Evolutionary conservation across 2,888 invertebrate species (phyloP).

Genomic region (Mechanitis mazaeus): DNA sequence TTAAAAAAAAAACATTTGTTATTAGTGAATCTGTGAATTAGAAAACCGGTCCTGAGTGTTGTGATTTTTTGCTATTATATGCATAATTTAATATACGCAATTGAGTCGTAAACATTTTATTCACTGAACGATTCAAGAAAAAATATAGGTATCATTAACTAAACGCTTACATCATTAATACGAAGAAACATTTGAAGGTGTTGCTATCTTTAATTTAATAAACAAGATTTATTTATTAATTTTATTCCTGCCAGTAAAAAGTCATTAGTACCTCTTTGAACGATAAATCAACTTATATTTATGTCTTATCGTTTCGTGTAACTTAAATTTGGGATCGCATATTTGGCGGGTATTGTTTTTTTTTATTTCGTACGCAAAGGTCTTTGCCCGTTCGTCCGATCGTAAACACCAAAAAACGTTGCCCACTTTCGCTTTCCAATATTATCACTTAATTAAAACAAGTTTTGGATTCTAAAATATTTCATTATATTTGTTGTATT

Average conservation of each 20-base stretch:
- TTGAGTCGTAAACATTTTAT: too few relatives aligned
- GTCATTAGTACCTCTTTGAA: neutral
- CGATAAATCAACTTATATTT: neutral
- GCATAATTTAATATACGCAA: too few relatives aligned
- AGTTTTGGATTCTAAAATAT: neutral
- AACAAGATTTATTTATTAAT: neutral
- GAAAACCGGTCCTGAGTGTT: too few relatives aligned
- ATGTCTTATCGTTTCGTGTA: too few relatives aligned
- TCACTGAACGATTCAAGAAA: neutral
- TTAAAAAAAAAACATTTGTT: too few relatives aligned
- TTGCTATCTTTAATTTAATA: neutral
- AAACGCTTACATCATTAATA: conserved; percentile 12
- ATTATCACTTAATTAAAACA: neutral
- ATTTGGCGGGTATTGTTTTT: conserved; percentile 8
- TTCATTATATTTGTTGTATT: too few relatives aligned
- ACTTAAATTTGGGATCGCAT: neutral
- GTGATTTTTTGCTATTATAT: too few relatives aligned
- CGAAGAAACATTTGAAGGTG: conserved; percentile 2
- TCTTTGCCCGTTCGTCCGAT: conserved; percentile 22
- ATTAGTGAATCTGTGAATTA: too few relatives aligned
- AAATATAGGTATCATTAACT: conserved; percentile 10
- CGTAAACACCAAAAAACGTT: conserved; percentile 5
- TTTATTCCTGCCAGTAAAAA: neutral
- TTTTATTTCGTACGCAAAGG: conserved; percentile 11
- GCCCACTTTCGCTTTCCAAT: conserved; percentile 2